A percentile compares a stretch with the other conserved stretches of the same genome.
phyloP scores from a whole-genome alignment of 2,797 vertebrate species.

The Chelmon rostratus region DNA sequence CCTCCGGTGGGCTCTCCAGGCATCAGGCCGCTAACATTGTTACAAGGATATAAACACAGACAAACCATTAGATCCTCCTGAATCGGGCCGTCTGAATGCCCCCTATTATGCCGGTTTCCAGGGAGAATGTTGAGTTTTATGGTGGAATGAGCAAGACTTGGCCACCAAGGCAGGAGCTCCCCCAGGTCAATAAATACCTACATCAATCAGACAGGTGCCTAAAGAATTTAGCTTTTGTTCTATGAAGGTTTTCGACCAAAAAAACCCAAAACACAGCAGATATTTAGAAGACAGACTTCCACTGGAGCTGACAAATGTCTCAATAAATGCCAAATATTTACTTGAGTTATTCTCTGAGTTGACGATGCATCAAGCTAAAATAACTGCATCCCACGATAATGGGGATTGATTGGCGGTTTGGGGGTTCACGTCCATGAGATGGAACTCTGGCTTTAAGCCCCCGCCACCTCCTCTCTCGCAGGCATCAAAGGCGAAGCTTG shows the following conservation, averaged over 20 bases:
- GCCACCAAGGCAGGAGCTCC: conserved; percentile 79
- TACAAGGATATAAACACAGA: conserved; percentile 90
- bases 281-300: conserved; percentile 23
- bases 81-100: conserved; percentile 88
- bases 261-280: conserved; percentile 15
- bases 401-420: conserved; percentile 63
- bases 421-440: conserved; percentile 68
- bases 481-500: conserved; percentile 85
- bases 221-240: conserved; percentile 54
- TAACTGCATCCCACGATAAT: conserved; percentile 47
- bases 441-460: conserved; percentile 67
- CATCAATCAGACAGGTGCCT: conserved; percentile 72
- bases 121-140: conserved; percentile 81
- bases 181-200: conserved; percentile 62
- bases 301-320: conserved; percentile 51
- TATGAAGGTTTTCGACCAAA: conserved; percentile 24
- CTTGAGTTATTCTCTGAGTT: conserved; percentile 51
- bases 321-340: conserved; percentile 50
- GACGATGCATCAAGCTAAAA: conserved; percentile 50
- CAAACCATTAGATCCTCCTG: conserved; percentile 88
- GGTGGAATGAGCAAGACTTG: conserved; percentile 77
- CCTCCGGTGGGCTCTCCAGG: conserved; percentile 70
- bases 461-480: conserved; percentile 77
- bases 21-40: conserved; percentile 87
- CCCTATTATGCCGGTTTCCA: conserved; percentile 88